A percentile compares a stretch with the other conserved stretches of the same genome.
These are phyloP conservation scores for Ormia ochracea DNA, from an alignment of 2,888 invertebrate species.

Conservation along the genomic window DNA sequence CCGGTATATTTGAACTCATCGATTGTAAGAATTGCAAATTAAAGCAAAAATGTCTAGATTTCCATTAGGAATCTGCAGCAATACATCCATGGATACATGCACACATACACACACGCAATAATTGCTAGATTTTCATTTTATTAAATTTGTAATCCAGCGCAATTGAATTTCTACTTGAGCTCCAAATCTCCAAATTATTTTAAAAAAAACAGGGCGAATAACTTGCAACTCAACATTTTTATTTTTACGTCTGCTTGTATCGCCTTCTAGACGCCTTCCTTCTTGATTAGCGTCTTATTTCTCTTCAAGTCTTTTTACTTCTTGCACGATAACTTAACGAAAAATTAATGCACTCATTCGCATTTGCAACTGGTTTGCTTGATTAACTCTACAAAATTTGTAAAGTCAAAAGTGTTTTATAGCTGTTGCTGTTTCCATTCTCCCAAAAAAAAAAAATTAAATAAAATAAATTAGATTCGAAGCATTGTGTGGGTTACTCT, in stretches of 20 bases:
- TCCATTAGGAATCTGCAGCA: no score
- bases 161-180: neutral
- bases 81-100: no score
- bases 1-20: no score
- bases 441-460: no score
- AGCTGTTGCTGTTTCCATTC: neutral
- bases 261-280: slow-evolving; percentile 16
- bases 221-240: neutral
- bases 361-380: slow-evolving; percentile 18
- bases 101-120: no score
- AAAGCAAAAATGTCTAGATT: no score
- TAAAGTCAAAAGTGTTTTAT: neutral
- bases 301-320: slow-evolving; percentile 10
- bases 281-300: slow-evolving; percentile 8
- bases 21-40: no score
- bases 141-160: neutral
- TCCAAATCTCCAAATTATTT: neutral
- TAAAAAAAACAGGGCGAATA: slow-evolving; percentile 5
- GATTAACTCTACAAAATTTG: neutral
- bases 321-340: neutral
- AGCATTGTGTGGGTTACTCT: slow-evolving; percentile 23
- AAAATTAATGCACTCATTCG: neutral
- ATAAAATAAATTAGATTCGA: slow-evolving; percentile 10
- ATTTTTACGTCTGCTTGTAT: neutral
- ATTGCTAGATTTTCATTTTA: neutral